These are phyloP conservation scores for Mesoligia furuncula DNA, from an alignment of 2,888 invertebrate species.

Conservation along the genomic window DNA sequence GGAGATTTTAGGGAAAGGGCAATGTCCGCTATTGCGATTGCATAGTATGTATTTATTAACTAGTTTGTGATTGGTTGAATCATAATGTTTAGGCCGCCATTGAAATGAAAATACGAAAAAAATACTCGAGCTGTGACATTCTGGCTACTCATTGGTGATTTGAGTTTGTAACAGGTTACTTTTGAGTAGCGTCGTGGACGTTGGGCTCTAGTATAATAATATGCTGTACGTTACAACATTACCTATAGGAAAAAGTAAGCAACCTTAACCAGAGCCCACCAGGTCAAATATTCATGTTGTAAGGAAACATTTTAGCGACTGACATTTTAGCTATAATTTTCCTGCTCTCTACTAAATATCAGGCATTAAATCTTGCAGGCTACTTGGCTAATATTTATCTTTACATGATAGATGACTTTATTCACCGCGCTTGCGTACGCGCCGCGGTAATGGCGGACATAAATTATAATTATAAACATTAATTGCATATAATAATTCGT, in stretches of 20 bases:
- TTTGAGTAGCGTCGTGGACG: too few relatives aligned
- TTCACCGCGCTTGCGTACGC: conserved; percentile 45
- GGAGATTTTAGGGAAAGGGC: too few relatives aligned
- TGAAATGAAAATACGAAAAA: too few relatives aligned
- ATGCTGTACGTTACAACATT: neutral
- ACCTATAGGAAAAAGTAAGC: neutral
- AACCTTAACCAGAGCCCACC: neutral
- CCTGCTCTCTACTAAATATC: conserved; percentile 51
- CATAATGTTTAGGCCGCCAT: too few relatives aligned
- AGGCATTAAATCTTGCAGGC: conserved; percentile 50
- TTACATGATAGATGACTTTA: conserved; percentile 62
- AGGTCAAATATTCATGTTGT: conserved; percentile 26
- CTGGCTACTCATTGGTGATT: too few relatives aligned
- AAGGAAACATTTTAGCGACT: conserved; percentile 27
- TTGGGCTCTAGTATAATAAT: too few relatives aligned
- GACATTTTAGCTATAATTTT: conserved; percentile 58
- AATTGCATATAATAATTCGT: conserved; percentile 66
- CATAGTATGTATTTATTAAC: too few relatives aligned
- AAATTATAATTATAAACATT: conserved; percentile 67
- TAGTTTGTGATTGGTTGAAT: too few relatives aligned
- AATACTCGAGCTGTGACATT: too few relatives aligned
- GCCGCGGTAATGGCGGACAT: conserved; percentile 54
- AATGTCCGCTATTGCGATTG: too few relatives aligned
- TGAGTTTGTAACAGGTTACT: too few relatives aligned
- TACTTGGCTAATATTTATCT: conserved; percentile 62